A percentile compares a stretch with the other conserved stretches of the same genome.
phyloP scores from a whole-genome alignment of 2,797 vertebrate species.

The Anisognathus igniventris region DNA sequence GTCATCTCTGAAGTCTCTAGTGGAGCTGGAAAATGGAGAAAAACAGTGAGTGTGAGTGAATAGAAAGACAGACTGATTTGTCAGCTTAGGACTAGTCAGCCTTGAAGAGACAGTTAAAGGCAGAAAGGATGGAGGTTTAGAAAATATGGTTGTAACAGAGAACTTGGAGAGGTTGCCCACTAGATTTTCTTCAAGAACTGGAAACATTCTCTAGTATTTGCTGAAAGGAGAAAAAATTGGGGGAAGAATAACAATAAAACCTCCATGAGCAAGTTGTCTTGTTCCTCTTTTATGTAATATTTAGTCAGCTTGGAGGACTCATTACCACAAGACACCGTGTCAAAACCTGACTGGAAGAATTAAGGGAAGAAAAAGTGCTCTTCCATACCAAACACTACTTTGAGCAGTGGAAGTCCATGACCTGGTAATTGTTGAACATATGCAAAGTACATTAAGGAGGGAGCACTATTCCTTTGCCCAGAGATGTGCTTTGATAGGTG shows the following conservation, averaged over 20 bases:
- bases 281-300: neutral
- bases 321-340: neutral
- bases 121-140: neutral
- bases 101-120: accelerated
- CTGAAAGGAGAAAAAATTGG: neutral
- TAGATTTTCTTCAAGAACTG: neutral
- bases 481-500: neutral
- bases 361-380: neutral
- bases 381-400: neutral
- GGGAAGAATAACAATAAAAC: neutral
- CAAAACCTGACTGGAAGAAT: neutral
- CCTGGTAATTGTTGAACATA: neutral
- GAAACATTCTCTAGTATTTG: neutral
- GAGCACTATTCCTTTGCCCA: neutral
- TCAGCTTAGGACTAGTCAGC: neutral
- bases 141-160: neutral
- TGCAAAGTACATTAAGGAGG: neutral
- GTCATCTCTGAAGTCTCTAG: neutral
- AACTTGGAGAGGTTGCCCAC: neutral
- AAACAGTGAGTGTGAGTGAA: neutral
- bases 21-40: neutral
- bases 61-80: neutral
- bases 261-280: neutral
- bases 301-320: neutral
- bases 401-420: neutral